A percentile compares a stretch with the other conserved stretches of the same genome.
Conservation (phyloP, 2,888 invertebrate genomes). For the Dinocampus coccinellae region DNA sequence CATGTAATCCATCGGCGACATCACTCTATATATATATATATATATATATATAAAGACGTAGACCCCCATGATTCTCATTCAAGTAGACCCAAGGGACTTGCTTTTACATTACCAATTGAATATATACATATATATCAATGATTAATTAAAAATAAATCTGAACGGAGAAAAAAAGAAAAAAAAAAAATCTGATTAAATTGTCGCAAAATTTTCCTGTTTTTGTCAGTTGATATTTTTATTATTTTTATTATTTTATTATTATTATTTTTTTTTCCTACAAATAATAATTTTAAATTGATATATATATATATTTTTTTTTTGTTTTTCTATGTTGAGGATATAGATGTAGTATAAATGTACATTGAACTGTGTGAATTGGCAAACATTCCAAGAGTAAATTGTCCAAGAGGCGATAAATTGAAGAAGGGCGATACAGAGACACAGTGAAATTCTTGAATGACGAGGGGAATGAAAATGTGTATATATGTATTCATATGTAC, state of each 20-base stretch:
- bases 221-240: no score
- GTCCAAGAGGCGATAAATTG: conserved; percentile 26
- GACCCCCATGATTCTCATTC: conserved; percentile 17
- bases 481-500: neutral
- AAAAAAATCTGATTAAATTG: neutral
- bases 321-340: neutral
- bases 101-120: conserved; percentile 2
- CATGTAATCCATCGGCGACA: conserved; percentile 60
- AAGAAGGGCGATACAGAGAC: conserved; percentile 9
- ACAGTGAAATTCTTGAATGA: neutral
- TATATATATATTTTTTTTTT: neutral
- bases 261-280: no score
- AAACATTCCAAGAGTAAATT: conserved; percentile 22
- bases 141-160: neutral
- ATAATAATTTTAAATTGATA: neutral
- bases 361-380: conserved; percentile 6
- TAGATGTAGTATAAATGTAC: neutral
- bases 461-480: conserved; percentile 1
- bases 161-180: neutral
- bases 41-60: conserved; percentile 16
- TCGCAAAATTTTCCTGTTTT: no score
- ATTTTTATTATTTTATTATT: no score
- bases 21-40: conserved; percentile 30
- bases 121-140: neutral
- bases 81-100: conserved; percentile 18